Evolutionary conservation across 2,113 vertebrate genomes (phyloP).

Genomic region (Odocoileus virginianus): DNA sequence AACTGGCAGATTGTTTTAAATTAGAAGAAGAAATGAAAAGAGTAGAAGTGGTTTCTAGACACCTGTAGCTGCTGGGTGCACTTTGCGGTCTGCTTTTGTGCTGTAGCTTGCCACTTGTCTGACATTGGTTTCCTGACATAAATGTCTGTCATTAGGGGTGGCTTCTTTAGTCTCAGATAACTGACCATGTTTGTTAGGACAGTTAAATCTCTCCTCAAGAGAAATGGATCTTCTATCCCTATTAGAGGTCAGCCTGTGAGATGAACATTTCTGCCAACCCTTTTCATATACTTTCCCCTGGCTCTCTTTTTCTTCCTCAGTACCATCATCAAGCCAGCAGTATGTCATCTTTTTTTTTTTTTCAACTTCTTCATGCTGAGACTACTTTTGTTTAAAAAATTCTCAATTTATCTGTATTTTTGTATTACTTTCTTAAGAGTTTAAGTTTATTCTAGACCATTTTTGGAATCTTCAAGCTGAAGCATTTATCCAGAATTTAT

Average conservation of each 20-base stretch:
- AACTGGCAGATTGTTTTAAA: neutral
- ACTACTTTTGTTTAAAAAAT: neutral
- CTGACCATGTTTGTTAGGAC: neutral
- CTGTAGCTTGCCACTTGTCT: neutral
- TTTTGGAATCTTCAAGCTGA: slow-evolving; percentile 15
- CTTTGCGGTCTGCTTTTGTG: neutral
- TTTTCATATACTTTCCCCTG: neutral
- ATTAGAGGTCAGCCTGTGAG: neutral
- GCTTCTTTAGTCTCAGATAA: neutral
- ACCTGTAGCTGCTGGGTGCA: neutral
- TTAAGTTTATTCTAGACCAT: neutral
- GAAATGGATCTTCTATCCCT: neutral
- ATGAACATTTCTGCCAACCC: neutral
- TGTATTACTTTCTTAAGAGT: neutral
- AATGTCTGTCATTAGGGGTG: neutral
- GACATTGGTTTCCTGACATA: neutral
- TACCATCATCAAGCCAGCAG: neutral
- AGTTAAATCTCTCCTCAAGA: neutral
- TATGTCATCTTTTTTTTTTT: neutral
- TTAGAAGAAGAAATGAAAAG: neutral
- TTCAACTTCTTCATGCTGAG: neutral
- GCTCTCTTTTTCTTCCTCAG: neutral
- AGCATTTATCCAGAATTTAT: slow-evolving; percentile 4
- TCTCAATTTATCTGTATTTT: neutral
- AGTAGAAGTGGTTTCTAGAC: neutral